These are phyloP conservation scores for Mesocentrotus franciscanus DNA, from an alignment of 53 echinoderm and acorn worm species.

Conservation along the genomic window DNA sequence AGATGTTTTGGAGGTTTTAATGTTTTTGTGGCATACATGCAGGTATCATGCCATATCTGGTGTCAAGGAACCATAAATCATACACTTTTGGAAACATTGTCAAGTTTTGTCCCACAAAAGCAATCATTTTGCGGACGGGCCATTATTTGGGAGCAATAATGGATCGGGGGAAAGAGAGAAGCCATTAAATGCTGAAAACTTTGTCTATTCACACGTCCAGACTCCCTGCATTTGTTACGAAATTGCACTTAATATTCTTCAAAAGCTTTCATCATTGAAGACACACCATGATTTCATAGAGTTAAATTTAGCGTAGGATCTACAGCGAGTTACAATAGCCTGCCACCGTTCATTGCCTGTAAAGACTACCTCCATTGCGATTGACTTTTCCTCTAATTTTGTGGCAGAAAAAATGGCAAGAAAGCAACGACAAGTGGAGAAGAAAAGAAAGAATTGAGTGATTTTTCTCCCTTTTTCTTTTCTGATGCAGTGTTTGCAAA, in stretches of 20 bases:
- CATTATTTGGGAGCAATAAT: constrained; percentile 1
- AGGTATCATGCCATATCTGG: background rate
- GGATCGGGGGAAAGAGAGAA: background rate
- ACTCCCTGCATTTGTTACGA: background rate
- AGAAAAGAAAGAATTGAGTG: constrained; percentile 45
- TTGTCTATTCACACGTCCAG: background rate
- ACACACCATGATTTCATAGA: constrained; percentile 16
- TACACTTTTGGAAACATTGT: background rate
- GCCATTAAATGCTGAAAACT: background rate
- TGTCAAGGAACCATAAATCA: background rate
- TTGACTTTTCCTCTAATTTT: constrained; percentile 54
- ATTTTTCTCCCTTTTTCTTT: constrained; percentile 44
- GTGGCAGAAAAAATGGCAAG: constrained; percentile 19
- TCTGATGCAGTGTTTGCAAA: background rate
- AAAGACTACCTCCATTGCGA: constrained; percentile 4
- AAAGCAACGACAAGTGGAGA: background rate
- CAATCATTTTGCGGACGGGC: background rate
- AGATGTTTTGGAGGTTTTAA: background rate
- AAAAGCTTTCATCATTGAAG: constrained; percentile 1
- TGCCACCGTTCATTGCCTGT: background rate
- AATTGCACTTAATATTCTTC: constrained; percentile 33
- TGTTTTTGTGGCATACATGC: background rate
- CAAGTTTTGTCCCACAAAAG: background rate
- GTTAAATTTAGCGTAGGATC: constrained; percentile 10
- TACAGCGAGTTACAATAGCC: constrained; percentile 19